Base-by-base conservation (phyloP, 30 jellyfish, hydroid and myxozoan genomes). In the Cassiopea xamachana region DNA sequence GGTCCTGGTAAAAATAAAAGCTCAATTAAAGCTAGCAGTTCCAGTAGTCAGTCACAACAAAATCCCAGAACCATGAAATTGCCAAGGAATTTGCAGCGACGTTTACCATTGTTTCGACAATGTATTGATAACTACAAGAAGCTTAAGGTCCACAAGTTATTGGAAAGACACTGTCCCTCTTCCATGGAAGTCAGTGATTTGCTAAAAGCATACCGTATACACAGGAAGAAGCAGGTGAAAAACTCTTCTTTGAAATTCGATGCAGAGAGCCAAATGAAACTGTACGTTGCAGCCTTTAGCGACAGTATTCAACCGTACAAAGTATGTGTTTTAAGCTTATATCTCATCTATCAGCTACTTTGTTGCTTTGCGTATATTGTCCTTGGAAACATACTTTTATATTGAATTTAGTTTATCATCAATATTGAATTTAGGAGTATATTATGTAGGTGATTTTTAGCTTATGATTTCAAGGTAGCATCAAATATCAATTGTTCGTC, bases 281-380 rank as follows among this genome's bases (percentile, higher is more conserved):
- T 85, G 60, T 92, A 86, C 82, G 82, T 75, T 45, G 13, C 89
- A 1, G 98, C 98, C 44, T 81, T 73, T 7, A 50, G 16, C 18
- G 92, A 93, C 15, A 80, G 43, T 77, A 71, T 84, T 16, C 93
- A 90, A 14, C 93, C 95, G 5, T 82, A 79, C 61, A 81, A 92
- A 93, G 98, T 92, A 81, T 1, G 75, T 3, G 64, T 6, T 55
- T 55, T 55, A 55, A 55, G 12, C 64, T 6, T 55, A 55, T 55
- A 6, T 55, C 12, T 55, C 64, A 10, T 3, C 64, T 55, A 6
- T 6, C 12, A 6, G 7, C 12, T 55, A 10, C 64, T 55, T 6
- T 3, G 7, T 55, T 55, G 64, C 7, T 55, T 55, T 10, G 64
- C 12, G 64, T 6, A 3, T 55, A 3, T 27, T 27, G 39, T 27